Evolutionary conservation across 2,113 vertebrate species (phyloP).

Genomic region (Aspiorhynchus laticeps): DNA sequence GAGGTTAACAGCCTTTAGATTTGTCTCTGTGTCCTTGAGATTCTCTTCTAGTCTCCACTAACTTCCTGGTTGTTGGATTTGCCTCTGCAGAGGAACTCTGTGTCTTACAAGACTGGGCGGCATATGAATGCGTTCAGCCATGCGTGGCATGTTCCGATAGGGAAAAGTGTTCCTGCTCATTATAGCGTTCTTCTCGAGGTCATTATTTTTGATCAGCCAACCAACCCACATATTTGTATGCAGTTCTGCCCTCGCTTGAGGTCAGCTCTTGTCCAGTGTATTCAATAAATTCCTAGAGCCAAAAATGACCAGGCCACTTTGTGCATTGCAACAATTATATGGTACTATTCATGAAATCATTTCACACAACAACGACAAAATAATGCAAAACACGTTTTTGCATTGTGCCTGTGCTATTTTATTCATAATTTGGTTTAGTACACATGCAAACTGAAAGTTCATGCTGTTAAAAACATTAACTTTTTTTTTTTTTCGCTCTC

Average conservation of each 20-base stretch:
- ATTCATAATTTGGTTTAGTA: no score
- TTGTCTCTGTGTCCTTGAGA: background rate
- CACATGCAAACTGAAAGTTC: no score
- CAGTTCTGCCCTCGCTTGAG: slow-evolving; percentile 3
- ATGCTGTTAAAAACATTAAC: no score
- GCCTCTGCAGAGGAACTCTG: background rate
- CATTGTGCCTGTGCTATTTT: no score
- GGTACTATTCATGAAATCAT: background rate
- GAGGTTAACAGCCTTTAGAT: background rate
- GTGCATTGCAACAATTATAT: background rate
- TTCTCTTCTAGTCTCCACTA: background rate
- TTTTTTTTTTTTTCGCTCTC: no score
- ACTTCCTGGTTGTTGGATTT: slow-evolving; percentile 1
- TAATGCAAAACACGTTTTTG: background rate
- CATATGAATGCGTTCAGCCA: slow-evolving; percentile 35
- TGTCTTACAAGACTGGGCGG: slow-evolving; percentile 55
- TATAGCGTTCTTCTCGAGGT: slow-evolving; percentile 23
- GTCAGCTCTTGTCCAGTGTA: slow-evolving; percentile 13
- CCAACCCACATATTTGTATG: slow-evolving; percentile 22
- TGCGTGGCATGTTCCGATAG: background rate
- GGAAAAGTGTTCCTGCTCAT: slow-evolving; percentile 37
- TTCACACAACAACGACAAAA: background rate
- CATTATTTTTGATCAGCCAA: slow-evolving; percentile 51
- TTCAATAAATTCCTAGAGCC: background rate
- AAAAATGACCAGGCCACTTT: background rate